phyloP scores from a whole-genome alignment of 92 coral and sea anemone species.

The Epizoanthus fatuus region DNA sequence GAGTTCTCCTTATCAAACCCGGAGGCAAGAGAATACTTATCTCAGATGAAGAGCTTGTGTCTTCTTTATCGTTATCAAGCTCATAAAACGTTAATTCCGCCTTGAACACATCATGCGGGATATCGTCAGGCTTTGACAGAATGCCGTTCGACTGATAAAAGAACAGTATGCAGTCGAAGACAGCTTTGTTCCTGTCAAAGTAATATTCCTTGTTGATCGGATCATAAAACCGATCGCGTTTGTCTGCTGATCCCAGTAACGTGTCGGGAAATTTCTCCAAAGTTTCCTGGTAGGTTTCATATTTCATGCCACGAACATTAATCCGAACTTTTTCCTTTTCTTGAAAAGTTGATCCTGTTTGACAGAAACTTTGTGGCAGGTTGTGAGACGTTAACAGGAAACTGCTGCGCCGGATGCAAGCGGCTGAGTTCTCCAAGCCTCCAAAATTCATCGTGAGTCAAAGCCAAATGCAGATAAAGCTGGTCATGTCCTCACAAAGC shows the following conservation, averaged over 20 bases:
- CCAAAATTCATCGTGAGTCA: not conserved
- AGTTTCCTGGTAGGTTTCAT: constrained; percentile 85
- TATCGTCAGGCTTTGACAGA: constrained; percentile 83
- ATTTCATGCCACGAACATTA: constrained; percentile 83
- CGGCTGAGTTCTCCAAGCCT: not conserved
- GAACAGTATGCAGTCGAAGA: constrained; percentile 88
- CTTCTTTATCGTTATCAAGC: constrained; percentile 54
- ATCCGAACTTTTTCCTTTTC: constrained; percentile 64
- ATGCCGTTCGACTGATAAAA: constrained; percentile 96
- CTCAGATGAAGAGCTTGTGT: not conserved
- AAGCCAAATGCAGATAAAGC: no score
- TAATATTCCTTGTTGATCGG: constrained; percentile 59
- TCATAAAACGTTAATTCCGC: constrained; percentile 88
- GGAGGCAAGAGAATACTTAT: not conserved
- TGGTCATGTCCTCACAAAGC: no score
- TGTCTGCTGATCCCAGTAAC: constrained; percentile 81
- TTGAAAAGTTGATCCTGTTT: not conserved
- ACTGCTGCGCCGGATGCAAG: not conserved
- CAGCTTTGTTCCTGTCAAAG: constrained; percentile 86
- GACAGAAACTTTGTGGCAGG: not conserved
- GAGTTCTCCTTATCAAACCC: constrained; percentile 9
- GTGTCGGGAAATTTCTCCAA: constrained; percentile 92
- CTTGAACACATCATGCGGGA: constrained; percentile 77
- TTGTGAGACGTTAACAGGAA: not conserved
- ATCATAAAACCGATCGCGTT: constrained; percentile 82